These are phyloP conservation scores for Macrotus californicus DNA, from an alignment of 2,113 vertebrate species.

Conservation along the genomic window DNA sequence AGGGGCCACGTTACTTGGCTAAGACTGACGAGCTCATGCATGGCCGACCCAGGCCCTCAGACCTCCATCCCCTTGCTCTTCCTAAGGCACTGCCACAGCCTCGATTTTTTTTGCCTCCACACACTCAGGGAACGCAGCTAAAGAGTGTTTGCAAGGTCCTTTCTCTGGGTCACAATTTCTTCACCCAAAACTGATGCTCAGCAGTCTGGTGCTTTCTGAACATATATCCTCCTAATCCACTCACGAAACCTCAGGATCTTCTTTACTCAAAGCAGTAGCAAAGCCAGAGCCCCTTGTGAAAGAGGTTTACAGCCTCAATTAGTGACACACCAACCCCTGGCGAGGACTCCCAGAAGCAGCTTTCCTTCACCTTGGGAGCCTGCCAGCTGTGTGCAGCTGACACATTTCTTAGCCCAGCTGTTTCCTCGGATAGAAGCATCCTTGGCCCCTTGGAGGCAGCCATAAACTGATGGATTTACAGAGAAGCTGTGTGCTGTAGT, in stretches of 20 bases:
- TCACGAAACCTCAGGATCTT: background rate
- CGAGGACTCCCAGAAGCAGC: background rate
- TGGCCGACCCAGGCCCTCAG: background rate
- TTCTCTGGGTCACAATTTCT: background rate
- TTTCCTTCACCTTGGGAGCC: background rate
- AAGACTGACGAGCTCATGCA: background rate
- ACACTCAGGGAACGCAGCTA: background rate
- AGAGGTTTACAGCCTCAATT: background rate
- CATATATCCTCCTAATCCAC: background rate
- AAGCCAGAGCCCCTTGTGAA: background rate
- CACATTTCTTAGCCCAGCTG: background rate
- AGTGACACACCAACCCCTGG: background rate
- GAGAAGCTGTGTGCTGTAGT: background rate
- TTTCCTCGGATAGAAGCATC: background rate
- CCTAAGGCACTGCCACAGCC: background rate
- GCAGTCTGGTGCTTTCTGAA: background rate
- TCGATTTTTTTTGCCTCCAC: background rate
- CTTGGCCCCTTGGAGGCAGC: background rate
- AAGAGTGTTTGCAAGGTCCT: background rate
- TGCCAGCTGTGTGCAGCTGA: background rate
- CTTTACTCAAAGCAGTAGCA: background rate
- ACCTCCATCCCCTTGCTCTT: background rate
- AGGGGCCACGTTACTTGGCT: too few species aligned
- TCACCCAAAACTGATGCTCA: background rate
- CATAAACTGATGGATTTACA: background rate